Evolutionary conservation across 1,140 invertebrate species (phyloP).

Genomic region (Chlorops oryzae): DNA sequence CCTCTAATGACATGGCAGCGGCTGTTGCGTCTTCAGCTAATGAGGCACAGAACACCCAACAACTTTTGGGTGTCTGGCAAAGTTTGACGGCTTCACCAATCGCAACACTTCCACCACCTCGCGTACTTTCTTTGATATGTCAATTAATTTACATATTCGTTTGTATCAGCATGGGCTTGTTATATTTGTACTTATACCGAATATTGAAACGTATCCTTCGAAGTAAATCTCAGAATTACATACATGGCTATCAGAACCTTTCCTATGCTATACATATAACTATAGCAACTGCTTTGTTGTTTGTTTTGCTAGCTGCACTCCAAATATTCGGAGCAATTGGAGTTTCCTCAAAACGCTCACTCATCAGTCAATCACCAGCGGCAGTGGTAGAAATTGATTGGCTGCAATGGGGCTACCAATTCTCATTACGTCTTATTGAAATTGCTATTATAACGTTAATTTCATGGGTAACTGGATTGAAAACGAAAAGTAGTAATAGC

Average conservation of each 20-base stretch:
- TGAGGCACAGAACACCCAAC: too few relatives aligned
- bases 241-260: conserved; percentile 61
- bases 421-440: conserved; percentile 75
- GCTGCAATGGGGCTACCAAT: conserved; percentile 86
- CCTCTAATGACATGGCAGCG: too few relatives aligned
- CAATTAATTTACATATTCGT: conserved; percentile 75
- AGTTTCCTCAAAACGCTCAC: conserved; percentile 46
- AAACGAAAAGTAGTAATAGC: conserved; percentile 47
- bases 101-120: conserved; percentile 27
- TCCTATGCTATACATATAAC: conserved; percentile 79
- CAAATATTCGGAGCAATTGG: conserved; percentile 69
- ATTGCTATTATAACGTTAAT: conserved; percentile 74
- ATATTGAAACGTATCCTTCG: conserved; percentile 59
- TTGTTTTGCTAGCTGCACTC: conserved; percentile 70
- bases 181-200: conserved; percentile 77
- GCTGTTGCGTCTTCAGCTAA: too few relatives aligned
- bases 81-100: too few relatives aligned
- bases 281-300: conserved; percentile 74
- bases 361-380: conserved; percentile 23
- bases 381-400: conserved; percentile 54
- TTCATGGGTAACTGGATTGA: conserved; percentile 73
- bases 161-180: conserved; percentile 70
- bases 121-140: conserved; percentile 67
- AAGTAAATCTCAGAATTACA: conserved; percentile 62
- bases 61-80: too few relatives aligned